A percentile compares a stretch with the other conserved stretches of the same genome.
phyloP scores from a whole-genome alignment of 2,797 vertebrate species.

The Iguana delicatissima region DNA sequence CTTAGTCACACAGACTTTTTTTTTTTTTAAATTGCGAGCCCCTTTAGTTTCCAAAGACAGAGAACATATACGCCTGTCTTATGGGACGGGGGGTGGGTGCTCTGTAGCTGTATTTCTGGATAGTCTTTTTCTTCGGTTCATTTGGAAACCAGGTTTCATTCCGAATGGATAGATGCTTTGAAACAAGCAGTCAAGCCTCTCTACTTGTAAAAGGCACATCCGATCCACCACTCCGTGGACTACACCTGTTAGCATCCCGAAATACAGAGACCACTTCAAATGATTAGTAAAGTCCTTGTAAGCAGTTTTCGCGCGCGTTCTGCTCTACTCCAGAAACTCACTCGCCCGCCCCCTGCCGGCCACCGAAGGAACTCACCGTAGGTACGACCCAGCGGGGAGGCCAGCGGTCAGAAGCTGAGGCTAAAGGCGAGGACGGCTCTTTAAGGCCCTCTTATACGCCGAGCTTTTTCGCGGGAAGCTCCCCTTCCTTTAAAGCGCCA shows the following conservation, averaged over 20 bases:
- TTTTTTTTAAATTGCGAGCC: neutral
- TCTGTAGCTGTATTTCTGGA: neutral
- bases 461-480: neutral
- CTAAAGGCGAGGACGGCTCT: neutral
- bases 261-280: too few relatives aligned
- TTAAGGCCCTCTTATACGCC: neutral
- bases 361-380: neutral
- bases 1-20: neutral
- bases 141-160: neutral
- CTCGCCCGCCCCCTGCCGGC: neutral
- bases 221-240: neutral
- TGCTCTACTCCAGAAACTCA: neutral
- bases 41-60: neutral
- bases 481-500: neutral
- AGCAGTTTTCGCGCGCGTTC: too few relatives aligned
- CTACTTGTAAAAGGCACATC: neutral
- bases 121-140: too few relatives aligned
- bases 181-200: neutral
- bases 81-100: neutral
- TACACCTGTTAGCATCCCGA: neutral
- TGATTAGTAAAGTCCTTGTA: too few relatives aligned
- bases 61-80: neutral
- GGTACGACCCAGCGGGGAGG: accelerated
- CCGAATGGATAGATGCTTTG: too few relatives aligned
- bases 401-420: neutral